phyloP scores from a whole-genome alignment of 2,797 vertebrate species.

The Phaenicophaeus curvirostris region DNA sequence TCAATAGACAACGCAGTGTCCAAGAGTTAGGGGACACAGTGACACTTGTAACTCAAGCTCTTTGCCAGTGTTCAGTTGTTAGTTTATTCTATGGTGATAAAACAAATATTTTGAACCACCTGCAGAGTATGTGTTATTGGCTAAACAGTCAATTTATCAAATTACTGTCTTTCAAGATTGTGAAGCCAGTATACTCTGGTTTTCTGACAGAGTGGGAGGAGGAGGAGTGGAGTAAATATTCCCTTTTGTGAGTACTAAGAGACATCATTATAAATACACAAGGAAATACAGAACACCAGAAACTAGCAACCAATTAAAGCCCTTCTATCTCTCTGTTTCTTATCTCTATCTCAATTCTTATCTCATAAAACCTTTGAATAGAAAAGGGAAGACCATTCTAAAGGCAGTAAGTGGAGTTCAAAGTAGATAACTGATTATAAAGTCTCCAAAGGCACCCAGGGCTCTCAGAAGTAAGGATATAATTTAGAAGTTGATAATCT shows the following conservation, averaged over 20 bases:
- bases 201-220: neutral
- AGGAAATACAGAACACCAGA: neutral
- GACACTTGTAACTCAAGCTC: neutral
- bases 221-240: neutral
- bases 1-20: fast-evolving
- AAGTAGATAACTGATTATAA: neutral
- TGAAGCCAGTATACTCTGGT: neutral
- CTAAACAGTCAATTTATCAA: neutral
- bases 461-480: neutral
- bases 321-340: neutral
- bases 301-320: conserved; percentile 42
- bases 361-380: conserved; percentile 35
- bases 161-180: neutral
- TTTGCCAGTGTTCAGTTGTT: neutral
- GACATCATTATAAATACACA: neutral
- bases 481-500: conserved; percentile 26
- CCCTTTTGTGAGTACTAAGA: neutral
- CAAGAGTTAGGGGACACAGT: neutral
- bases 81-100: neutral
- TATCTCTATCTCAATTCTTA: conserved; percentile 38
- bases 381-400: conserved; percentile 1
- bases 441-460: neutral
- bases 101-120: neutral
- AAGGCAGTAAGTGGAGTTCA: neutral
- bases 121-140: neutral